phyloP scores from a whole-genome alignment of 1,140 invertebrate genomes.

The Arctopsyche grandis region DNA sequence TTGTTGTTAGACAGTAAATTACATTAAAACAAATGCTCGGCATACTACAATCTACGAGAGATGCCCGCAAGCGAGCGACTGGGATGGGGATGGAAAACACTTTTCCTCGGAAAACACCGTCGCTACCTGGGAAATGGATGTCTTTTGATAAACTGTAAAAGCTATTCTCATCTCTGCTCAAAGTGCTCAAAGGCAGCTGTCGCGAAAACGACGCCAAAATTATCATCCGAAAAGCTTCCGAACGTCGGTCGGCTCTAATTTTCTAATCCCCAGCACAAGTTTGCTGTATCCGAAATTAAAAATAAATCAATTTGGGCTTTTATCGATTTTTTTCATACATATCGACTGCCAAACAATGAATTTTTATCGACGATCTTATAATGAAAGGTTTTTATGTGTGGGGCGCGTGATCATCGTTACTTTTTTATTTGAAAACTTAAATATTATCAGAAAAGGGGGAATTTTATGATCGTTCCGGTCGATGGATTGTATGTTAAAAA shows the following conservation, averaged over 20 bases:
- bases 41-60: conserved; percentile 23
- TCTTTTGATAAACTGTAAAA: conserved; percentile 34
- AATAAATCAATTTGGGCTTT: no score
- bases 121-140: conserved; percentile 27
- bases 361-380: no score
- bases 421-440: conserved; percentile 6
- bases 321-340: no score
- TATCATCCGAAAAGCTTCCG: background rate
- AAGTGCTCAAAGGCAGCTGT: background rate
- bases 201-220: background rate
- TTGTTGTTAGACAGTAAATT: conserved; percentile 26
- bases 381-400: no score
- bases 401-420: background rate
- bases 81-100: conserved; percentile 17
- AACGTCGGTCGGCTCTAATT: no score
- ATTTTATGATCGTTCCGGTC: no score
- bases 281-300: no score
- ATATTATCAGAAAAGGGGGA: background rate
- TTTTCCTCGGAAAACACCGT: conserved; percentile 8
- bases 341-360: no score
- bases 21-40: conserved; percentile 26
- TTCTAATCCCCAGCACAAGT: no score
- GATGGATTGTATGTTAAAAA: no score
- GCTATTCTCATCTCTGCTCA: conserved; percentile 25
- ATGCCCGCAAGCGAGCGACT: conserved; percentile 10